A percentile compares a stretch with the other conserved stretches of the same genome.
These are phyloP conservation scores for Siniperca scherzeri DNA, from an alignment of 2,797 vertebrate species.

Conservation along the genomic window DNA sequence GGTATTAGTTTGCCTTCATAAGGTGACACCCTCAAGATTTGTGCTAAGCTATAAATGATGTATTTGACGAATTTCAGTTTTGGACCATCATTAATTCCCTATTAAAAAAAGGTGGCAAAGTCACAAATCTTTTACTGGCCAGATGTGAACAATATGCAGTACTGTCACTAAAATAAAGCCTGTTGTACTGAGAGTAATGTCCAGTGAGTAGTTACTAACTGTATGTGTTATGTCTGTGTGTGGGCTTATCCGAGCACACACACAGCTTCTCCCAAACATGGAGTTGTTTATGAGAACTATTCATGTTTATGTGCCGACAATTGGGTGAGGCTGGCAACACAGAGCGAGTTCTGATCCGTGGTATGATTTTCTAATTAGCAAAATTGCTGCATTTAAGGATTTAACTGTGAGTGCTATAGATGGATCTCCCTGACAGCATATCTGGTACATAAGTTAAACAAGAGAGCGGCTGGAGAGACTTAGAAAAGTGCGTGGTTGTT, in stretches of 20 bases:
- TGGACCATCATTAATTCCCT: neutral
- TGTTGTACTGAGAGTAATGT: constrained; percentile 39
- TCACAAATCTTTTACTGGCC: constrained; percentile 13
- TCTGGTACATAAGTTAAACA: constrained; percentile 73
- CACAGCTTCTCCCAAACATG: constrained; percentile 69
- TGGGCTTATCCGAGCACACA: constrained; percentile 61
- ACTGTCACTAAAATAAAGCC: constrained; percentile 26
- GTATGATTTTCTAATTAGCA: constrained; percentile 76
- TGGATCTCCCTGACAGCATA: constrained; percentile 56
- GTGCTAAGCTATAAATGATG: neutral
- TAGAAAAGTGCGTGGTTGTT: constrained; percentile 71
- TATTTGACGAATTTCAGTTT: constrained; percentile 14
- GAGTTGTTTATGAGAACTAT: constrained; percentile 81
- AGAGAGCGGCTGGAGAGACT: constrained; percentile 60
- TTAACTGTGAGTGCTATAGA: constrained; percentile 54
- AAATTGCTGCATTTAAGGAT: constrained; percentile 67
- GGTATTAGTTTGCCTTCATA: neutral
- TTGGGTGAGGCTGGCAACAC: constrained; percentile 66
- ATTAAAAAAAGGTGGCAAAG: constrained; percentile 13
- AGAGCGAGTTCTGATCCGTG: constrained; percentile 41
- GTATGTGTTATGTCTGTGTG: constrained; percentile 70
- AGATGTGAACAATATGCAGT: constrained; percentile 43
- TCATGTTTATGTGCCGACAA: constrained; percentile 79
- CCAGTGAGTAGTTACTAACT: constrained; percentile 28
- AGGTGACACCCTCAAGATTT: constrained; percentile 1